Percentiles rank a stretch among this genome's conserved stretches.
Conservation (phyloP, 2,113 vertebrate species). For the Myotis brandtii region DNA sequence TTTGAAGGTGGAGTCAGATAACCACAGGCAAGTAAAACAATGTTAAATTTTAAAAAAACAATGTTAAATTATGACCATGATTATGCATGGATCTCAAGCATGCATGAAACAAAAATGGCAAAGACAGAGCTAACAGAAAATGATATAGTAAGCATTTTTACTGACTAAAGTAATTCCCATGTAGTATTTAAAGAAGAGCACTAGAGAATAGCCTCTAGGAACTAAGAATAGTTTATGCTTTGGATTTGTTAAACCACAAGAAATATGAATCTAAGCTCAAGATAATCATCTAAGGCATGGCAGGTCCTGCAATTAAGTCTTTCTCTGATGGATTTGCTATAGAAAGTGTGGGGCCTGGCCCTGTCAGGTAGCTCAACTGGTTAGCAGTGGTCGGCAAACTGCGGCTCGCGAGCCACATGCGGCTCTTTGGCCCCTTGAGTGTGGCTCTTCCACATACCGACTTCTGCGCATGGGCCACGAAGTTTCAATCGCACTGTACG, state of each 20-base stretch:
- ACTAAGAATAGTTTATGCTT: background rate
- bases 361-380: background rate
- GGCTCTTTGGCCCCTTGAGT: too few relatives aligned
- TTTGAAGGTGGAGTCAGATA: background rate
- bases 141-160: background rate
- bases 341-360: background rate
- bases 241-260: background rate
- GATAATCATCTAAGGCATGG: background rate
- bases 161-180: slow-evolving; percentile 12
- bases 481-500: too few relatives aligned
- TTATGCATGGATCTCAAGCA: background rate
- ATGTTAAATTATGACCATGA: background rate
- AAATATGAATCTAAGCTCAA: background rate
- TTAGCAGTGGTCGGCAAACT: background rate
- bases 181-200: background rate
- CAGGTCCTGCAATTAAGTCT: background rate
- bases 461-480: too few relatives aligned
- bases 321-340: background rate
- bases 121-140: slow-evolving; percentile 36
- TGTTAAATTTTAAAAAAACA: background rate
- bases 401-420: too few relatives aligned
- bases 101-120: background rate
- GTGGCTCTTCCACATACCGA: too few relatives aligned
- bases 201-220: slow-evolving; percentile 25
- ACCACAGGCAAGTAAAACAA: background rate